Conservation (phyloP, 1,140 invertebrate species). For the Camponotus vicinus region DNA sequence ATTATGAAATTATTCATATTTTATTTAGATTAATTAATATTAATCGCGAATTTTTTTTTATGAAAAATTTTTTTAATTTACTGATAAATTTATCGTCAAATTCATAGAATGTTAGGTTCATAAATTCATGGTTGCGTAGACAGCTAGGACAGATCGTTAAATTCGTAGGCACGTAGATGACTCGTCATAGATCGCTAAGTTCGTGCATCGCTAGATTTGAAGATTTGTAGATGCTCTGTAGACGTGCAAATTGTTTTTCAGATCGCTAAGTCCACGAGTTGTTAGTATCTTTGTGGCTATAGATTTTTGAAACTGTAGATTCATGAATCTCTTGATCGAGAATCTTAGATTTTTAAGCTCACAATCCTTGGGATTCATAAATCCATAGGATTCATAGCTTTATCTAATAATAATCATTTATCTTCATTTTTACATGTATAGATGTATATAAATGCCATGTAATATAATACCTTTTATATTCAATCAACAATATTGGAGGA, state of each 20-base stretch:
- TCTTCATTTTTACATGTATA: background rate
- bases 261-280: background rate
- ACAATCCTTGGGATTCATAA: background rate
- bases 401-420: background rate
- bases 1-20: background rate
- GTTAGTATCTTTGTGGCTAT: background rate
- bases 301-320: slow-evolving; percentile 4
- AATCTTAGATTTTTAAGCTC: background rate
- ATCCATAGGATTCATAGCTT: background rate
- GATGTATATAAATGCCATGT: background rate
- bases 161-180: slow-evolving; percentile 30
- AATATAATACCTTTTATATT: too few species aligned
- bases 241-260: slow-evolving; percentile 23
- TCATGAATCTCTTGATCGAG: background rate
- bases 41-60: background rate
- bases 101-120: background rate
- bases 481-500: too few species aligned
- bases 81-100: background rate
- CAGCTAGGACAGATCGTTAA: slow-evolving; percentile 31
- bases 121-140: slow-evolving; percentile 36
- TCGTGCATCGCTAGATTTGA: slow-evolving; percentile 4
- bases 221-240: slow-evolving; percentile 7
- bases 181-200: slow-evolving; percentile 14
- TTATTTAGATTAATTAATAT: background rate
- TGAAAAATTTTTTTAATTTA: background rate